phyloP scores from a whole-genome alignment of 1,140 invertebrate species.

The Anoplophora glabripennis region DNA sequence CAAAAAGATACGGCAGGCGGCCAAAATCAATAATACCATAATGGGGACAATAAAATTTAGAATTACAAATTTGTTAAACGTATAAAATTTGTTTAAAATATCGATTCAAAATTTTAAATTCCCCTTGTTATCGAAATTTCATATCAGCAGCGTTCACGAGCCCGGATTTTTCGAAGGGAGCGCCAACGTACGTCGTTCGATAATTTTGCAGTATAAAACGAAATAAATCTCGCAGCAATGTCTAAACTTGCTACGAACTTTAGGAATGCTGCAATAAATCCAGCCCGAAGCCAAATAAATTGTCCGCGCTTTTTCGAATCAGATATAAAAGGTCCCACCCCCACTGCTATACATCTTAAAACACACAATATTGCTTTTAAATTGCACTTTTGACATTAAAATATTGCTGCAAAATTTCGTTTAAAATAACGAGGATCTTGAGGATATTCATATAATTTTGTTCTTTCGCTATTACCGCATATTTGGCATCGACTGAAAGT shows the following conservation, averaged over 20 bases:
- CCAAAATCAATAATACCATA: conserved; percentile 19
- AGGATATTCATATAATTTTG: no score
- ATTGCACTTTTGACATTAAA: conserved; percentile 12
- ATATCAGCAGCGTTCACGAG: conserved; percentile 18
- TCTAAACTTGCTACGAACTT: conserved; percentile 1
- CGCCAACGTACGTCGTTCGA: conserved; percentile 1
- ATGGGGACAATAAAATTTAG: conserved; percentile 33
- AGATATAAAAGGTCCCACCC: conserved; percentile 25
- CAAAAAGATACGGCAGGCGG: neutral
- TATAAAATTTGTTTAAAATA: conserved; percentile 34
- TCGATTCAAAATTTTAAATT: conserved; percentile 36
- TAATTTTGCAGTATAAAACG: neutral
- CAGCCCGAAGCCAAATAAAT: conserved; percentile 28
- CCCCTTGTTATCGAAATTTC: conserved; percentile 31
- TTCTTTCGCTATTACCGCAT: no score
- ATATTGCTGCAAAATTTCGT: conserved; percentile 1
- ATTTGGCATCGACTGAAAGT: no score
- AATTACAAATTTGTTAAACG: conserved; percentile 37
- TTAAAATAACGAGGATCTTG: neutral
- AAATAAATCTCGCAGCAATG: neutral
- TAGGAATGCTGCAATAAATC: conserved; percentile 26
- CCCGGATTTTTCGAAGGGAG: neutral
- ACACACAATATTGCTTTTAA: conserved; percentile 19
- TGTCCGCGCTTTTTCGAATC: conserved; percentile 29
- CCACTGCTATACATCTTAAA: conserved; percentile 5